These are phyloP conservation scores for Molorchus minor DNA, from an alignment of 2,888 invertebrate genomes.

Conservation along the genomic window DNA sequence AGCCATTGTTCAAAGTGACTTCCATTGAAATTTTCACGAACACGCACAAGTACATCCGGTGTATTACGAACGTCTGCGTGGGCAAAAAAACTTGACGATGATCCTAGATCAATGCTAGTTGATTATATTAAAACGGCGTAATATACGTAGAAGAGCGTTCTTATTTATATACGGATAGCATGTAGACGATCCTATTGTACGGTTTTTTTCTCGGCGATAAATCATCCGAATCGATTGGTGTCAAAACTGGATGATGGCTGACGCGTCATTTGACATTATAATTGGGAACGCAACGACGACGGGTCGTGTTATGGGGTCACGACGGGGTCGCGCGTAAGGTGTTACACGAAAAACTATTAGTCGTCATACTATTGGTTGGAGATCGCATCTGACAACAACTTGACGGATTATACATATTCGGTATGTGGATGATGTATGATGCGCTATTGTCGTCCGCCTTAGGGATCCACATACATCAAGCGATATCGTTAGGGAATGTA, in stretches of 20 bases:
- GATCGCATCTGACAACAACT: neutral
- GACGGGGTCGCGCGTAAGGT: conserved; percentile 6
- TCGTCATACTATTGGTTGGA: neutral
- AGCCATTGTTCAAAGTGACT: no score
- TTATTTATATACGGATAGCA: no score
- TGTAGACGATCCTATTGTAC: conserved; percentile 6
- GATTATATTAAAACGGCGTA: no score
- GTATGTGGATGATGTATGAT: neutral
- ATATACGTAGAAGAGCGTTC: no score
- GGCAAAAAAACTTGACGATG: no score
- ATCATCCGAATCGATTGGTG: conserved; percentile 11
- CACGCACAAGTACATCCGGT: no score
- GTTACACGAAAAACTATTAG: conserved; percentile 1
- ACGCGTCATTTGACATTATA: conserved; percentile 7
- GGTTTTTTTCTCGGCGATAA: conserved; percentile 10
- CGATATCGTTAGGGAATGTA: no score
- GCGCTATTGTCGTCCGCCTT: no score
- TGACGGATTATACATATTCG: neutral
- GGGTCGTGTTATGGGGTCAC: neutral
- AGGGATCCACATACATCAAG: no score
- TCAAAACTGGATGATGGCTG: conserved; percentile 12
- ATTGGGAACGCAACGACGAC: conserved; percentile 7
- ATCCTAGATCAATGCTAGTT: no score
- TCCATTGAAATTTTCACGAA: no score
- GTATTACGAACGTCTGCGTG: no score